Conservation (phyloP, 2,113 vertebrate species). For the Anser brachyrhynchus region DNA sequence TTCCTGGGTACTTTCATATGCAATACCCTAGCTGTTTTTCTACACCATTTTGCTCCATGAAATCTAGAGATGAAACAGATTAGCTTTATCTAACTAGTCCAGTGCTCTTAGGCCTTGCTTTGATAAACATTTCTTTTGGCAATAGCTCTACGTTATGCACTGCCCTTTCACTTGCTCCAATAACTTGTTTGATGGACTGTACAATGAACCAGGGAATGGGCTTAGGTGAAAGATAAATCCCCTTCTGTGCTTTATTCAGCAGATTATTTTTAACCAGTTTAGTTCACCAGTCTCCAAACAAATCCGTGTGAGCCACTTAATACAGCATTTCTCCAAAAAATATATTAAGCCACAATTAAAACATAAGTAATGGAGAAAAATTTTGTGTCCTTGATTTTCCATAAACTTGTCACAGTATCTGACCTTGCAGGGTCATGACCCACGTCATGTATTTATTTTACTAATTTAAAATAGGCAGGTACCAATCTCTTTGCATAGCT, state of each 20-base stretch:
- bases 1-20: background rate
- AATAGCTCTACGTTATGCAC: background rate
- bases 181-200: background rate
- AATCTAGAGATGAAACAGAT: background rate
- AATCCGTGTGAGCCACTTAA: background rate
- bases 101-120: background rate
- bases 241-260: background rate
- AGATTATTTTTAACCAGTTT: background rate
- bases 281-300: background rate
- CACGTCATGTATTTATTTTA: fast-evolving
- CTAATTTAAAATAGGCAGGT: background rate
- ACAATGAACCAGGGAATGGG: background rate
- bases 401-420: background rate
- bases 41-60: background rate
- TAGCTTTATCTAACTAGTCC: background rate
- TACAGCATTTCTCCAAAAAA: background rate
- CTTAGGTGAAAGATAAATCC: background rate
- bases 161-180: background rate
- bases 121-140: background rate
- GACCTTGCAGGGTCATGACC: background rate
- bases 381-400: background rate
- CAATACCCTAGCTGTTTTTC: background rate
- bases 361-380: background rate
- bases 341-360: background rate
- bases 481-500: background rate